Percentiles rank a stretch among this genome's conserved stretches.
Evolutionary conservation across 2,113 vertebrate species (phyloP).

Genomic region (Microcebus lehilahytsara): DNA sequence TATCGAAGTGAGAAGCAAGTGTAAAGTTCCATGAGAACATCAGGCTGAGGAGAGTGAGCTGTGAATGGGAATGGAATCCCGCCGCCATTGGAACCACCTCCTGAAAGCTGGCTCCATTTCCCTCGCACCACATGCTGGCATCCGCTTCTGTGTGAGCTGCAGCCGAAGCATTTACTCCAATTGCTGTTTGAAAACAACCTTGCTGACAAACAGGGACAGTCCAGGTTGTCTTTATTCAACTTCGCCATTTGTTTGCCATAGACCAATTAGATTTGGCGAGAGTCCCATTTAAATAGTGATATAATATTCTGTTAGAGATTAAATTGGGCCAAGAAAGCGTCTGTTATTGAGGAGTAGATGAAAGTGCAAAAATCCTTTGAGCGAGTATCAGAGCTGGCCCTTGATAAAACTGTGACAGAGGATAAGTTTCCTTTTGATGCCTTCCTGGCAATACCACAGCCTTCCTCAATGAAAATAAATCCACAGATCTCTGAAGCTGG

Average conservation of each 20-base stretch:
- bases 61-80: slow-evolving; percentile 54
- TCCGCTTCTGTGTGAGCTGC: neutral
- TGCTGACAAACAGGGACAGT: slow-evolving; percentile 41
- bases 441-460: neutral
- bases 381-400: neutral
- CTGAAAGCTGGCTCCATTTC: slow-evolving; percentile 32
- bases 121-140: neutral
- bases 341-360: neutral
- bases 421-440: slow-evolving; percentile 1
- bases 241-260: slow-evolving; percentile 37
- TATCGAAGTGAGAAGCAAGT: slow-evolving; percentile 48
- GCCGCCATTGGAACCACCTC: slow-evolving; percentile 53
- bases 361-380: slow-evolving; percentile 6
- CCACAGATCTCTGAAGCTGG: neutral
- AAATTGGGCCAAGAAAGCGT: neutral
- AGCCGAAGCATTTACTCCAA: slow-evolving; percentile 28
- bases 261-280: slow-evolving; percentile 11
- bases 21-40: slow-evolving; percentile 51
- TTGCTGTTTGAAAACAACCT: slow-evolving; percentile 60
- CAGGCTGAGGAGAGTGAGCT: slow-evolving; percentile 23
- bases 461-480: slow-evolving; percentile 27
- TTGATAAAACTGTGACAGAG: neutral
- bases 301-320: slow-evolving; percentile 29
- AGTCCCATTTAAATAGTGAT: neutral
- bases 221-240: slow-evolving; percentile 25